Base-by-base conservation (phyloP, 2,113 vertebrate species). In the Gobio gobio region DNA sequence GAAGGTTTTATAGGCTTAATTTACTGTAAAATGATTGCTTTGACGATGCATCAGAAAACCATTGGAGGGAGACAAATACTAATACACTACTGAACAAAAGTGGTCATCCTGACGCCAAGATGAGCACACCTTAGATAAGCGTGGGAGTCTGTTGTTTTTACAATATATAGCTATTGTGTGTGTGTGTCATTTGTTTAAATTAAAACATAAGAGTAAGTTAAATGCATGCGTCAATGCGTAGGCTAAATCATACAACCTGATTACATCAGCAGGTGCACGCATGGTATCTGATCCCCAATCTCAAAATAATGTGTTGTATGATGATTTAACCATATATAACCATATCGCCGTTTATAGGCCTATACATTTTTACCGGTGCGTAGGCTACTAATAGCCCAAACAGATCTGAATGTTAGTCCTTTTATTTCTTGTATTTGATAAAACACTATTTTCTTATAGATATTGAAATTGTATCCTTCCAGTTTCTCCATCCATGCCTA, bases 21-120 rank as follows among this genome's bases (percentile, higher is more conserved):
- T 29, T 20, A 26, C 2, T 54, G 58, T 14, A 12, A 76, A 20
- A 29, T 54, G 14, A 61, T 26, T 45, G 40, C 10, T n/a, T 51
- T 61, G 51, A 54, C 26, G 29, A 73, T 80, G 43, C 45, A 29
- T 43, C 45, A 59, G 7, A 29, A 66, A 70, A 66, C 78, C 87
- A 26, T 13, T 78, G 63, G 85, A 84, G 87, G 85, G 78, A 84
- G 82, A 84, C 87, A 86, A 70, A 82, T 78, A 40, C 77, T 54
- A 20, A 24, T 59, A 68, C 66, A 83, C 10, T 33, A 40, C 16
- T 72, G 9, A 64, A 61, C 59, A 56, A 56, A 64, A 33, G 51
- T 16, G 75, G 33, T 29, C 12, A 24, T 45, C 13, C 12, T 26
- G 56, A 45, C 22, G n/a, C 36, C 13, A 63, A 61, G 1, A 78